These are phyloP conservation scores for Castor canadensis DNA, from an alignment of 2,113 vertebrate species.

Conservation along the genomic window DNA sequence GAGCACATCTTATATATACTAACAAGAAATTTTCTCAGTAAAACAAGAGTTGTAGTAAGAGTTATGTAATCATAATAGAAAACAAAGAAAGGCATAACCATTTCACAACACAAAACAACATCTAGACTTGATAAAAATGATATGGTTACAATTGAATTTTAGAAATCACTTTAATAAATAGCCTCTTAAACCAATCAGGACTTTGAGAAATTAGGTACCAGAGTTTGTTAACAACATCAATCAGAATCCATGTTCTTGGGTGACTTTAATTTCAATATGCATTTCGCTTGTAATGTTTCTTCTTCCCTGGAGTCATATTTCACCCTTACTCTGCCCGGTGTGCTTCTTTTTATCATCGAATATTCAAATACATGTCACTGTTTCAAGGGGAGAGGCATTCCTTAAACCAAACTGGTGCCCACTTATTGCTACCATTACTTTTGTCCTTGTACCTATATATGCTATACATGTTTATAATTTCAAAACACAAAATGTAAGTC, in stretches of 20 bases:
- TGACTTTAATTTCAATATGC: not conserved
- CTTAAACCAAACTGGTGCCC: not conserved
- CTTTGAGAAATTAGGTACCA: not conserved
- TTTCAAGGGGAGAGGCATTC: not conserved
- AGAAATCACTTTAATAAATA: not conserved
- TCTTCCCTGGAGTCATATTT: not conserved
- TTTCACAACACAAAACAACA: not conserved
- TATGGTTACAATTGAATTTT: not conserved
- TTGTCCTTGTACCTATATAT: not conserved
- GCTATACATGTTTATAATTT: not conserved
- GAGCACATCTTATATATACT: not conserved
- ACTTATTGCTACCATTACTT: not conserved
- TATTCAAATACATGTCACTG: not conserved
- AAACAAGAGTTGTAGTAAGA: not conserved
- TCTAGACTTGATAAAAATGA: not conserved
- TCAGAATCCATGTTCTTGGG: not conserved
- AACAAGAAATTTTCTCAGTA: not conserved
- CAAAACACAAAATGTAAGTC: not conserved
- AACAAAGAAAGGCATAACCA: not conserved
- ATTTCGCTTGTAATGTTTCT: not conserved
- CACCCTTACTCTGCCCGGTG: fast-evolving
- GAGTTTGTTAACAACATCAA: not conserved
- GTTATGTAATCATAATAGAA: not conserved
- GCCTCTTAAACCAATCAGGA: not conserved
- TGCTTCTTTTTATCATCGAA: not conserved